phyloP scores from a whole-genome alignment of 2,113 vertebrate genomes.

The Myotis lucifugus region DNA sequence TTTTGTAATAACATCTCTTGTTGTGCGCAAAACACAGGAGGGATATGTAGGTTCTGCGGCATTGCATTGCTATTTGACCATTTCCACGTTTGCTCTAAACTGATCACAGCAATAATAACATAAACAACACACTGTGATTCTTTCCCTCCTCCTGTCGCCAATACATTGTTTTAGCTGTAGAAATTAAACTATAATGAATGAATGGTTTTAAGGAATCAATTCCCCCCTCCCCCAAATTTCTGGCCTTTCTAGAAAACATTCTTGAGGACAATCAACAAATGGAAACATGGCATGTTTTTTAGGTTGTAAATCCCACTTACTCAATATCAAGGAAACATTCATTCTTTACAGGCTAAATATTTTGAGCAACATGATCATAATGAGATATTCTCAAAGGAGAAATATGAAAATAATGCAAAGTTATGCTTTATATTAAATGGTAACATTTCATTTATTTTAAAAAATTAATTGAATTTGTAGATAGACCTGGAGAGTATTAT shows the following conservation, averaged over 20 bases:
- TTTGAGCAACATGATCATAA: constrained; percentile 61
- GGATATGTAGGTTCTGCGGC: not conserved
- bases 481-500: too few species aligned
- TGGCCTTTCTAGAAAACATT: constrained; percentile 66
- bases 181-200: constrained; percentile 57
- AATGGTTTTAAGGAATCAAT: constrained; percentile 14
- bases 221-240: not conserved
- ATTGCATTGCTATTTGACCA: not conserved
- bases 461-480: too few species aligned
- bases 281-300: constrained; percentile 44
- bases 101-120: not conserved
- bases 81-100: not conserved
- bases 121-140: not conserved
- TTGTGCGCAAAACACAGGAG: not conserved
- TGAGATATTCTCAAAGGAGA: constrained; percentile 57
- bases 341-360: constrained; percentile 69
- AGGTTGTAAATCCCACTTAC: constrained; percentile 68
- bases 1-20: not conserved
- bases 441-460: constrained; percentile 32
- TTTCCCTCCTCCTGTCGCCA: not conserved
- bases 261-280: constrained; percentile 59
- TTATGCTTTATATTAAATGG: constrained; percentile 33
- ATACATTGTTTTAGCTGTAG: not conserved
- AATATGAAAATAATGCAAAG: not conserved
- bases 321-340: constrained; percentile 65